Percentiles rank a stretch among this genome's conserved stretches.
Evolutionary conservation across 2,797 vertebrate species (phyloP).

Genomic region (Cephalopachus bancanus): DNA sequence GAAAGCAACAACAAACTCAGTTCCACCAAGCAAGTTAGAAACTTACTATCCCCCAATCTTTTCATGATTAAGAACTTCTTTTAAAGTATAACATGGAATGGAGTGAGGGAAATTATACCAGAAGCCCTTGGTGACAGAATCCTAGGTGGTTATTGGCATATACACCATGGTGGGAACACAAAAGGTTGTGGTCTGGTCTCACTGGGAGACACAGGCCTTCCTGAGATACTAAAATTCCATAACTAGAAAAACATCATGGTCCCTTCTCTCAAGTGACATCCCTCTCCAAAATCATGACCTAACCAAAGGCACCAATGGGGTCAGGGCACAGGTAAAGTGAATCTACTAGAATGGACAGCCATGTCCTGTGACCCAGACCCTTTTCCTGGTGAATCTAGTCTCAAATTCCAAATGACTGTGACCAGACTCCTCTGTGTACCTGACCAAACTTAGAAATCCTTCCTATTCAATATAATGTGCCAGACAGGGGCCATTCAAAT

Average conservation of each 20-base stretch:
- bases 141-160: neutral
- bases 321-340: no score
- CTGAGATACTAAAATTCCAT: neutral
- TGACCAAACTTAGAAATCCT: neutral
- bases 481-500: no score
- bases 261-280: neutral
- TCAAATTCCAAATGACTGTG: neutral
- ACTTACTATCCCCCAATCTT: neutral
- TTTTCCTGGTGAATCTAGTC: neutral
- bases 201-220: neutral
- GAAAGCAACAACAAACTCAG: neutral
- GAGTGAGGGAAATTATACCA: neutral
- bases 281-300: neutral
- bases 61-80: neutral
- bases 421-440: no score
- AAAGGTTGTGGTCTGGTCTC: neutral
- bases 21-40: neutral
- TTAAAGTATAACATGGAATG: neutral
- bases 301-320: fast-evolving
- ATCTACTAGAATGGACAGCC: neutral
- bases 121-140: neutral
- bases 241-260: neutral
- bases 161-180: no score
- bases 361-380: no score
- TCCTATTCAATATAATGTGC: neutral